Conservation (phyloP, 1,140 invertebrate genomes). For the Euura lappo region DNA sequence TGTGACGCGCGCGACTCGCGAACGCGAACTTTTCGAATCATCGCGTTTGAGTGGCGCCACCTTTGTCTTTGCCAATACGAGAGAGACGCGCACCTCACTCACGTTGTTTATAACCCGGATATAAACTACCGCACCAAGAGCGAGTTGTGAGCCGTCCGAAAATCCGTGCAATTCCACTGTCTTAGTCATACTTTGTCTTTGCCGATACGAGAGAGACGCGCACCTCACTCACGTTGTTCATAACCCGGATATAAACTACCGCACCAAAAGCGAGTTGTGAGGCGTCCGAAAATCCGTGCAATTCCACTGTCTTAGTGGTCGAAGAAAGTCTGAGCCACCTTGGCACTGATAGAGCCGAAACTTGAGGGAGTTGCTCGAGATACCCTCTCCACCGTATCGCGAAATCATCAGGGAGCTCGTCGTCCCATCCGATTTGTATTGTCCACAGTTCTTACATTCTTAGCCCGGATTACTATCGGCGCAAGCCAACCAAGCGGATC, state of each 20-base stretch:
- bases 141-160: conserved; percentile 32
- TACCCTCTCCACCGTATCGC: conserved; percentile 25
- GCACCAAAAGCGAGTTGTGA: conserved; percentile 31
- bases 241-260: conserved; percentile 22
- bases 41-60: conserved; percentile 29
- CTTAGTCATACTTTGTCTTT: conserved; percentile 23
- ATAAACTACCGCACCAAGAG: conserved; percentile 31
- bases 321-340: background rate
- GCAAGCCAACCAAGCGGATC: conserved; percentile 43
- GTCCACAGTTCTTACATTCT: conserved; percentile 46
- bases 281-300: conserved; percentile 41
- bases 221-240: background rate
- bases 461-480: conserved; percentile 40
- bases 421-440: conserved; percentile 41
- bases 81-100: background rate
- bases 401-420: conserved; percentile 25
- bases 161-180: conserved; percentile 34
- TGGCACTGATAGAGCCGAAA: conserved; percentile 20
- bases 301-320: conserved; percentile 13
- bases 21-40: no score
- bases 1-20: background rate
- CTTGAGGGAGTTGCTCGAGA: conserved; percentile 6
- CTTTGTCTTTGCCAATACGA: conserved; percentile 24
- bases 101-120: conserved; percentile 17
- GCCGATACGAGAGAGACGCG: conserved; percentile 17